phyloP scores from a whole-genome alignment of 2,113 vertebrate species.

The Odontophorus gujanensis region DNA sequence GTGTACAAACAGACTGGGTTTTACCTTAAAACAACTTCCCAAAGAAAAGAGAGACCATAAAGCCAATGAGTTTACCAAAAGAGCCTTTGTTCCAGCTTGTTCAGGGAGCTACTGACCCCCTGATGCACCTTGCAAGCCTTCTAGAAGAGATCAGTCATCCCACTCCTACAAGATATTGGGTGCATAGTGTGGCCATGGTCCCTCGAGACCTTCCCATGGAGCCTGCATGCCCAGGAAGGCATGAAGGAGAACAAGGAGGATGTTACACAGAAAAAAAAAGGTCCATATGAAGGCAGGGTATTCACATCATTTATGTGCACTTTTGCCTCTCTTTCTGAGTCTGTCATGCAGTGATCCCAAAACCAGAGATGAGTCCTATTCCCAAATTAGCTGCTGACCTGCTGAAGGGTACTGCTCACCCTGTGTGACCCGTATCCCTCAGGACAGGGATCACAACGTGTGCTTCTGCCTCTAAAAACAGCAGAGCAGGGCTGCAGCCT shows the following conservation, averaged over 20 bases:
- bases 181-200: accelerated
- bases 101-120: constrained; percentile 16
- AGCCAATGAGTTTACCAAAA: background rate
- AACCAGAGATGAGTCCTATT: background rate
- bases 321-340: background rate
- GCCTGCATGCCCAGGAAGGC: background rate
- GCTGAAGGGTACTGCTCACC: background rate
- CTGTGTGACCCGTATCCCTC: background rate
- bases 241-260: background rate
- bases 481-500: background rate
- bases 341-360: background rate
- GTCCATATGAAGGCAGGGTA: background rate
- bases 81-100: background rate
- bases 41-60: background rate
- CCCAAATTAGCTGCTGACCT: background rate
- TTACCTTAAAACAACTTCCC: background rate
- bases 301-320: background rate
- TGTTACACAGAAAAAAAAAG: background rate
- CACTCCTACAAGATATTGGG: background rate
- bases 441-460: background rate
- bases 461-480: background rate
- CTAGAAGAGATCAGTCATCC: background rate
- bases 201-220: background rate
- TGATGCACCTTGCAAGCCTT: background rate
- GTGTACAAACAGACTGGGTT: background rate